Evolutionary conservation across 2,113 vertebrate genomes (phyloP), one percentile per base, ranked within the genome.

Genomic region (Meriones unguiculatus): DNA sequence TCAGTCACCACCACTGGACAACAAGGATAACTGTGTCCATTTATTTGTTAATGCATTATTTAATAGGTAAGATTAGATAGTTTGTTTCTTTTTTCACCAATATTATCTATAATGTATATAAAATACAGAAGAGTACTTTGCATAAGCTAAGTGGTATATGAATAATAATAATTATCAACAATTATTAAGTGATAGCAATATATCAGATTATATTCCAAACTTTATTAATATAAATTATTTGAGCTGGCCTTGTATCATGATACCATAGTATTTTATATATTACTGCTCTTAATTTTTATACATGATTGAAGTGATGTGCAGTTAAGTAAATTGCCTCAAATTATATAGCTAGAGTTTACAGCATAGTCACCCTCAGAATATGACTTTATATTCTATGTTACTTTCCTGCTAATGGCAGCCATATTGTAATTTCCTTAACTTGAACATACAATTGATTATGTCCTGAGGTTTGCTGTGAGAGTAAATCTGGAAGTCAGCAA

Each of bases 241-340:
- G 41, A 15, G 13, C 41, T 65, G 62, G 14, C 7, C 18, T 46
- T 46, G 28, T 46, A 30, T 46, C 2, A 3, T 18, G 14, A 46
- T 25, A 30, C 38, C 11, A 30, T 50, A 13, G 10, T 59, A 35
- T 35, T 57, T 90, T 73, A 77, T 3, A 59, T 78, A 89, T 87
- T 89, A 52, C 54, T 76, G 50, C 81, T 7, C 62, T 69, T 78
- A 20, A 2, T 57, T 96, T 88, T 52, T 35, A 25, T 50, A 46
- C 7, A 35, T 22, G 9, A 78, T 28, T 32, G 75, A 94, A 94
- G 67, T 91, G 24, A 87, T 70, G 7, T 59, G 1, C 54, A 90
- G 30, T 85, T 90, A 76, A 91, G 41, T 90, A 97, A 75, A 13
- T 87, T 75, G 14, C 14, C 41, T 25, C 65, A 84, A 87, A 24